phyloP scores from a whole-genome alignment of 2,797 vertebrate species.

The Poecilia gillii region DNA sequence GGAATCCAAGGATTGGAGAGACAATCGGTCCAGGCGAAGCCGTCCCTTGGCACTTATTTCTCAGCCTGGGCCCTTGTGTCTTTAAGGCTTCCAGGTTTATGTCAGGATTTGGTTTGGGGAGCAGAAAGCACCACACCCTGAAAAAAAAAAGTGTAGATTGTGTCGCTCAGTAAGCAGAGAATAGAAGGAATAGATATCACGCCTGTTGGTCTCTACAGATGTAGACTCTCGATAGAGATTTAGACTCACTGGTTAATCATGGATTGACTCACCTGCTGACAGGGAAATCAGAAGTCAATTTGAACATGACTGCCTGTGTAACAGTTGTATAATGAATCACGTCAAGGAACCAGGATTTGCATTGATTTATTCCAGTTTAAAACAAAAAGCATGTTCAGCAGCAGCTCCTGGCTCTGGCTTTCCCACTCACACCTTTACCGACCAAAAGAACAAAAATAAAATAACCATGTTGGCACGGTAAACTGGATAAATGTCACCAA shows the following conservation, averaged over 20 bases:
- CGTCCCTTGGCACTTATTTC: conserved; percentile 37
- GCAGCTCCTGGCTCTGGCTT: too few species aligned
- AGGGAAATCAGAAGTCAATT: conserved; percentile 64
- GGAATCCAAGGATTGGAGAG: conserved; percentile 31
- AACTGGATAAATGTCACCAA: too few species aligned
- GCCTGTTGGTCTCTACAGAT: conserved; percentile 63
- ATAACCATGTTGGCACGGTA: too few species aligned
- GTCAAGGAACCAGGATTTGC: too few species aligned
- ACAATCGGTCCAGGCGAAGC: conserved; percentile 42
- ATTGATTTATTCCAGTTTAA: too few species aligned
- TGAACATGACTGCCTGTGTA: conserved; percentile 37
- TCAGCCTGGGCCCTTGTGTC: conserved; percentile 48
- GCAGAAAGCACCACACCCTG: conserved; percentile 60
- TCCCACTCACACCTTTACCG: too few species aligned
- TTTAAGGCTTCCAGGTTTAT: conserved; percentile 64
- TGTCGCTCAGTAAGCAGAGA: conserved; percentile 45
- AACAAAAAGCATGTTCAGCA: too few species aligned
- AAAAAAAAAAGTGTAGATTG: conserved; percentile 31
- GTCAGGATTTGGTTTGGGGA: conserved; percentile 52
- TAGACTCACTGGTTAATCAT: conserved; percentile 76
- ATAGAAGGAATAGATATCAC: conserved; percentile 48
- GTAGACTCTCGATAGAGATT: conserved; percentile 67
- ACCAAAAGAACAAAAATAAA: too few species aligned
- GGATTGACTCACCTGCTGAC: conserved; percentile 78
- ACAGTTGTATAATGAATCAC: too few species aligned